Evolutionary conservation across 2,113 vertebrate genomes (phyloP).

Genomic region (Phycodurus eques): DNA sequence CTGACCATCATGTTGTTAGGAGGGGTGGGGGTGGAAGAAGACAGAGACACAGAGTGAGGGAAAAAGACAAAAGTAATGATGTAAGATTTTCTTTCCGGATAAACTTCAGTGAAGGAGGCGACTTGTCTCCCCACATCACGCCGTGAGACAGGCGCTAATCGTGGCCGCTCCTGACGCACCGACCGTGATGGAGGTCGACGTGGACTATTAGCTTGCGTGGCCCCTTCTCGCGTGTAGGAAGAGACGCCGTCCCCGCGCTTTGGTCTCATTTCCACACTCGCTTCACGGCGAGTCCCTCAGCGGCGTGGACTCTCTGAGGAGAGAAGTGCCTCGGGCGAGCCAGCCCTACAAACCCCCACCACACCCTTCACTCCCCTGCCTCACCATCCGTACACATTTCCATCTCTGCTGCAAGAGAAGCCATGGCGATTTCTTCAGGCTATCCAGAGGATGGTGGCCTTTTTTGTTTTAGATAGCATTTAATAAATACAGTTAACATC

Average conservation of each 20-base stretch:
- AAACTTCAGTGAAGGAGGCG: slow-evolving; percentile 10
- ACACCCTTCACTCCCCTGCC: slow-evolving; percentile 24
- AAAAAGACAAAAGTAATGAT: slow-evolving; percentile 52
- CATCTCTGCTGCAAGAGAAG: slow-evolving; percentile 53
- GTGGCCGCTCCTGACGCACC: slow-evolving; percentile 27
- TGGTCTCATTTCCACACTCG: slow-evolving; percentile 52
- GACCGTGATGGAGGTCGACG: slow-evolving; percentile 53
- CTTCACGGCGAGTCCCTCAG: slow-evolving; percentile 42
- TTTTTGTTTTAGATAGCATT: slow-evolving; percentile 5
- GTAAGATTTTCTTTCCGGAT: slow-evolving; percentile 23
- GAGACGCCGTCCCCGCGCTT: slow-evolving; percentile 48
- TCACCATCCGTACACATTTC: slow-evolving; percentile 46
- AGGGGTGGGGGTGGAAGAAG: slow-evolving; percentile 56
- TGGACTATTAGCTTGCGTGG: slow-evolving; percentile 54
- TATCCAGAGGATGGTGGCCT: slow-evolving; percentile 34
- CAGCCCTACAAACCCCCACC: slow-evolving; percentile 7
- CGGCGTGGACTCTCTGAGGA: slow-evolving; percentile 48
- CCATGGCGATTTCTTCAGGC: slow-evolving; percentile 56
- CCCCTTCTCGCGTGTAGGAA: slow-evolving; percentile 41
- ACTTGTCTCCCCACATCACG: slow-evolving; percentile 48
- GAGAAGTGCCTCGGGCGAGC: slow-evolving; percentile 53
- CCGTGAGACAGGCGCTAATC: slow-evolving; percentile 29
- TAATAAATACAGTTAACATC: slow-evolving; percentile 23
- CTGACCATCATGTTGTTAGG: slow-evolving; percentile 77
- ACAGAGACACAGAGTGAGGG: slow-evolving; percentile 33